Conservation (phyloP, 2,797 vertebrate genomes). For the Smutsia temminckii region DNA sequence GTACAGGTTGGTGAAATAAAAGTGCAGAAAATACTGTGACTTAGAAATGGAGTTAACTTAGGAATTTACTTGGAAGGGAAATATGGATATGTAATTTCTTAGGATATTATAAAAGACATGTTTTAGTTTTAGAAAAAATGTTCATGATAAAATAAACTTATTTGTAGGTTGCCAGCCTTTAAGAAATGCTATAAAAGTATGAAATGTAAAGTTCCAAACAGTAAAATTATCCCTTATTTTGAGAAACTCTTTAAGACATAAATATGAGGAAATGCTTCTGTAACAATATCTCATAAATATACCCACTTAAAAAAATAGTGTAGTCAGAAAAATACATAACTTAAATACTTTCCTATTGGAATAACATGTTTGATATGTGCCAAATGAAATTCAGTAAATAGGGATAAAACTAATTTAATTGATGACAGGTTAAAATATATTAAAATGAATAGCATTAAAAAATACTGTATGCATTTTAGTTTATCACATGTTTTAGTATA, state of each 20-base stretch:
- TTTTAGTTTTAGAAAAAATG: slow-evolving; percentile 36
- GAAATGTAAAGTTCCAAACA: slow-evolving; percentile 29
- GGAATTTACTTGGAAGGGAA: slow-evolving; percentile 21
- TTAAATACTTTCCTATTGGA: background rate
- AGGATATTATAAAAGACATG: slow-evolving; percentile 14
- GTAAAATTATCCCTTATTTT: slow-evolving; percentile 32
- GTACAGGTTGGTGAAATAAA: background rate
- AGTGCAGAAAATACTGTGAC: slow-evolving; percentile 38
- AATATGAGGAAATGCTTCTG: slow-evolving; percentile 27
- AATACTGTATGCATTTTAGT: background rate
- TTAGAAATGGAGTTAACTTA: slow-evolving; percentile 46
- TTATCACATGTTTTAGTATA: slow-evolving; percentile 14
- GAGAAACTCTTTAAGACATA: slow-evolving; percentile 42
- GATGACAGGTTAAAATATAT: background rate
- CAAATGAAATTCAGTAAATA: slow-evolving; percentile 23
- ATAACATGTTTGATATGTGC: background rate
- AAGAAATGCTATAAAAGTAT: slow-evolving; percentile 52
- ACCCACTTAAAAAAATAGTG: background rate
- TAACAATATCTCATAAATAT: background rate
- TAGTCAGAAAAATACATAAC: background rate
- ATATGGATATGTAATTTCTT: background rate
- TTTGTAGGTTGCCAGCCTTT: slow-evolving; percentile 15
- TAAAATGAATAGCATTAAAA: slow-evolving; percentile 23
- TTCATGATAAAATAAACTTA: slow-evolving; percentile 33
- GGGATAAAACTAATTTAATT: background rate